Evolutionary conservation across 1,140 invertebrate genomes (phyloP).

Genomic region (Kradibia gibbosae): DNA sequence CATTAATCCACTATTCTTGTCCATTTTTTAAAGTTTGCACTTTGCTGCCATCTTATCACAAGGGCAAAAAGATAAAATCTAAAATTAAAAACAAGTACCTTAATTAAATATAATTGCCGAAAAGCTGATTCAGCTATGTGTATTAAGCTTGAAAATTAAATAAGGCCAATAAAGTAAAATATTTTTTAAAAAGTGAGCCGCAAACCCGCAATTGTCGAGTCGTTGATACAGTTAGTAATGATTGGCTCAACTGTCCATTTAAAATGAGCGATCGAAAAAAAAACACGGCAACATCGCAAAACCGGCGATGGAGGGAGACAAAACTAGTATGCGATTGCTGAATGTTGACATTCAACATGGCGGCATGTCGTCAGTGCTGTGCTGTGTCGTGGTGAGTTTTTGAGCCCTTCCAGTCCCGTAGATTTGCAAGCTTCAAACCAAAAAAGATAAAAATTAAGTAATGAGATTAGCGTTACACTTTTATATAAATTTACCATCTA

Average conservation of each 20-base stretch:
- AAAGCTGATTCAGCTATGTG: too few species aligned
- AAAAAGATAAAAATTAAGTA: conserved; percentile 6
- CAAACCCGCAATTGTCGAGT: conserved; percentile 11
- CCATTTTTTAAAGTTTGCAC: conserved; percentile 33
- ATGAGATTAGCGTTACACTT: background rate
- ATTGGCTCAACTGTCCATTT: conserved; percentile 37
- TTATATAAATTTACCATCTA: background rate
- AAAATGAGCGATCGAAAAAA: conserved; percentile 20
- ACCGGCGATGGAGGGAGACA: conserved; percentile 50
- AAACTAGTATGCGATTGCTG: conserved; percentile 52
- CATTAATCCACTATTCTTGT: conserved; percentile 26
- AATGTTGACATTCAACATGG: conserved; percentile 87
- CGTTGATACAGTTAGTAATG: background rate
- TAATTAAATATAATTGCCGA: too few species aligned
- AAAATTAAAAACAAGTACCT: too few species aligned
- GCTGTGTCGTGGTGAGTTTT: conserved; percentile 89
- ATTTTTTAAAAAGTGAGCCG: background rate
- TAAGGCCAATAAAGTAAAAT: background rate
- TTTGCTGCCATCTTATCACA: conserved; percentile 14
- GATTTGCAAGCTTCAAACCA: conserved; percentile 49
- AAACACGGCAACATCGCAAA: conserved; percentile 43
- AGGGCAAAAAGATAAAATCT: too few species aligned
- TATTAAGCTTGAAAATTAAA: too few species aligned
- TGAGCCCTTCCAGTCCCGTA: conserved; percentile 44
- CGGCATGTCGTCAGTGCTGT: conserved; percentile 95